Base-by-base conservation (phyloP, 2,113 vertebrate genomes). In the Stegastes partitus region DNA sequence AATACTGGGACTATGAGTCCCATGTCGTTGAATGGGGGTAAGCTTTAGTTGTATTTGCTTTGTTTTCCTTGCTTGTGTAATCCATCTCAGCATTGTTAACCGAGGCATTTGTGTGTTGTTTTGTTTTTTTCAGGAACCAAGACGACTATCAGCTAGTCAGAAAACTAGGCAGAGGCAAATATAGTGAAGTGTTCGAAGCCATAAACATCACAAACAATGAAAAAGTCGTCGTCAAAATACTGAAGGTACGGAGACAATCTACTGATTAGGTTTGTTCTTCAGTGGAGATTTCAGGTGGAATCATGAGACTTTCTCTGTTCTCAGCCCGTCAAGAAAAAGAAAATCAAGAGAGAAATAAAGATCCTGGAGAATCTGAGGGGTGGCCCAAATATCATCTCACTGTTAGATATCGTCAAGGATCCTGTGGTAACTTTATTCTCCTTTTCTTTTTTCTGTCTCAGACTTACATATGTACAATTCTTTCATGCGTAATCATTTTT, bases 191-290 rank as follows among this genome's bases (percentile, higher is more conserved):
- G 80, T 95, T 95, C 84, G 95, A 95, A 93, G 95, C 95, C 91
- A 95, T 95, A 93, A 95, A 96, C 90, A 96, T 96, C 89, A 96
- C 96, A 82, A 96, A 96, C 94, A 99, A 99, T 81, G 98, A 99
- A 95, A 99, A 99, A 93, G 98, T 99, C 90, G 98, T 99, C 59
- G 98, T 99, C 94, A 99, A 99, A 97, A 99, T 99, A 94, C 96
- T 99, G 77, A 99, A 99, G 97, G 98, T 99, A 92, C 67, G 55
- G 5, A 22, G 10, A 39, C 58, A 8, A 44, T 56, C 0, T 5
- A 3, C 11, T 45, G 1, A 11, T 34, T 56, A 1, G 0, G 1
- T 14, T n/a, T 63, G 11, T 22, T 56, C 47, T 66, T 49, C 1
- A 25, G 1, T 34, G 14, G 25, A 2, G 14, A 62, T 76, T 56